Evolutionary conservation across 1,140 invertebrate genomes (phyloP), one percentile per base, ranked within the genome.

Genomic region (Coboldia fuscipes): DNA sequence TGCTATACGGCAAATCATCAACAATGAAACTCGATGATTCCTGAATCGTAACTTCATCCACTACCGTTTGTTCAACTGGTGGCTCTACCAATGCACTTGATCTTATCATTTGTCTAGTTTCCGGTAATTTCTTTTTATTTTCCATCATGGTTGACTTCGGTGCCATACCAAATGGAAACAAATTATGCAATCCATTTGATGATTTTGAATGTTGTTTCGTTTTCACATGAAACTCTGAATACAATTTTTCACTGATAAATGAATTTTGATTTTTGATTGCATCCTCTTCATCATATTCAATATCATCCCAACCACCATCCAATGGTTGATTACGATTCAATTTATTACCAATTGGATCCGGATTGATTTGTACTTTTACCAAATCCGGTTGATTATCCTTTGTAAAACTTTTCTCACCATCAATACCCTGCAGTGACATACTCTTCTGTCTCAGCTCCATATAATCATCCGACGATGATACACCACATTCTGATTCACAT

Each of bases 201-300:
- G 65, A 68, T 50, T 68, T 68, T 41, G 65, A 66, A 1, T 66
- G 54, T 39, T 61, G 56, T 34, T 65, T 63, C 3, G 65, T 67
- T 44, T 68, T 68, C 0, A 67, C 65, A 38, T 68, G 64, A 38
- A 68, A 68, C 47, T 68, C 65, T 13, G 63, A 65, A 47, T 64
- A 68, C 12, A 68, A 43, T 41, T 67, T 67, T 39, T 67, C 63
- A 21, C 64, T 68, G 16, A 68, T 68, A 32, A 61, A 68, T 0
- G 64, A 66, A 42, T 65, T 59, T 26, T 65, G 65, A 39, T 60
- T 62, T 38, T 50, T 58, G 40, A 56, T 29, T 4, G 27, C 14
- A 5, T 15, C 55, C 49, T 58, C 56, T 33, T 56, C 55, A 39
- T 60, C 57, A 38, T 48, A 57, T 34, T 59, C 56, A 30, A 58